These are phyloP conservation scores for Pungitius pungitius DNA, from an alignment of 2,113 vertebrate species.

Conservation along the genomic window DNA sequence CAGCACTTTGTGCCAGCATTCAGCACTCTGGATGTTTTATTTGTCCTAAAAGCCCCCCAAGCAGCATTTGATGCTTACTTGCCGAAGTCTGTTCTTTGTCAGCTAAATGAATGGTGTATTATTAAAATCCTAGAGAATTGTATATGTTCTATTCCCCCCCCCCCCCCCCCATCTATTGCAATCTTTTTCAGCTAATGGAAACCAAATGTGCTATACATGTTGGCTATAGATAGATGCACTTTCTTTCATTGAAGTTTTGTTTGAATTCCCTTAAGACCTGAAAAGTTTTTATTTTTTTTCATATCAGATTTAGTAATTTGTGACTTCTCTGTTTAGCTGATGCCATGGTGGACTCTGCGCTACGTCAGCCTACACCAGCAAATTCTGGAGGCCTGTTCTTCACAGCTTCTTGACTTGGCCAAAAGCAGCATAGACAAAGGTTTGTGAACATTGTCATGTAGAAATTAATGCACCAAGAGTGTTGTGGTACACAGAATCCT, in stretches of 20 bases:
- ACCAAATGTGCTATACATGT: not conserved
- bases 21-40: conserved; percentile 13
- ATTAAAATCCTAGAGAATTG: not conserved
- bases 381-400: conserved; percentile 90
- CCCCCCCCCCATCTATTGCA: not conserved
- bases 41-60: conserved; percentile 18
- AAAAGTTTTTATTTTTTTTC: not conserved
- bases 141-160: not conserved
- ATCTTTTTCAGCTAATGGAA: not conserved
- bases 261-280: not conserved
- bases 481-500: not conserved
- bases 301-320: not conserved
- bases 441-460: conserved; percentile 47
- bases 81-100: conserved; percentile 2
- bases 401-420: conserved; percentile 83
- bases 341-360: conserved; percentile 93
- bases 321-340: conserved; percentile 75
- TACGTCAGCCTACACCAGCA: conserved; percentile 91
- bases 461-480: not conserved
- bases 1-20: conserved; percentile 35
- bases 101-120: not conserved
- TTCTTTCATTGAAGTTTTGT: not conserved
- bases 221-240: not conserved
- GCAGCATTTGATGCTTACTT: not conserved
- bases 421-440: conserved; percentile 85